A percentile compares a stretch with the other conserved stretches of the same genome.
Evolutionary conservation across 2,888 invertebrate species (phyloP).

Genomic region (Tribolium freemani): DNA sequence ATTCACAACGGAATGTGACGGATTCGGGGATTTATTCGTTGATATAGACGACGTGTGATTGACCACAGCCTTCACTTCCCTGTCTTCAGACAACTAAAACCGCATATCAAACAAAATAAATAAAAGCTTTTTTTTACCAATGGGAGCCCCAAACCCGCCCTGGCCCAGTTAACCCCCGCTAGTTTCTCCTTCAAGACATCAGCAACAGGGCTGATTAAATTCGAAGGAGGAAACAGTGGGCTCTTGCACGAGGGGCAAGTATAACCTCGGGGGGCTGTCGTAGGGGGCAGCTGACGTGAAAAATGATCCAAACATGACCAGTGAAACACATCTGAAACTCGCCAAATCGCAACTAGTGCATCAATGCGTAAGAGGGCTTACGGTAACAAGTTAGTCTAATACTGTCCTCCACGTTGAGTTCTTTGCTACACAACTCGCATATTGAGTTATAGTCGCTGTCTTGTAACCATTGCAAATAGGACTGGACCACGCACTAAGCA

Average conservation of each 20-base stretch:
- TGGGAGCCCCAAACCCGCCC: conserved; percentile 93
- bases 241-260: conserved; percentile 90
- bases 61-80: conserved; percentile 69
- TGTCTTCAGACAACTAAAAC: conserved; percentile 70
- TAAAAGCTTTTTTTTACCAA: conserved; percentile 72
- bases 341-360: not conserved
- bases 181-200: conserved; percentile 87
- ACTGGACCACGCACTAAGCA: conserved; percentile 94
- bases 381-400: conserved; percentile 94
- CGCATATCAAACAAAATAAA: conserved; percentile 22
- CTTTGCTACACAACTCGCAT: conserved; percentile 90
- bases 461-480: conserved; percentile 97
- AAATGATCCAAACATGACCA: conserved; percentile 93
- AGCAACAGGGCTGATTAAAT: conserved; percentile 94
- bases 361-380: conserved; percentile 71
- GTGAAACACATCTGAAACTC: conserved; percentile 89
- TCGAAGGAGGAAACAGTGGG: conserved; percentile 86
- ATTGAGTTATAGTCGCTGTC: conserved; percentile 97
- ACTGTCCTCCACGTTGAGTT: conserved; percentile 85
- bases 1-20: conserved; percentile 79
- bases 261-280: conserved; percentile 96
- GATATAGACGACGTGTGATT: conserved; percentile 57
- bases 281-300: conserved; percentile 87
- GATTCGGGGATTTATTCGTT: conserved; percentile 64
- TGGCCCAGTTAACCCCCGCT: conserved; percentile 94